phyloP scores from a whole-genome alignment of 2,113 vertebrate species.

The Centrocercus urophasianus region DNA sequence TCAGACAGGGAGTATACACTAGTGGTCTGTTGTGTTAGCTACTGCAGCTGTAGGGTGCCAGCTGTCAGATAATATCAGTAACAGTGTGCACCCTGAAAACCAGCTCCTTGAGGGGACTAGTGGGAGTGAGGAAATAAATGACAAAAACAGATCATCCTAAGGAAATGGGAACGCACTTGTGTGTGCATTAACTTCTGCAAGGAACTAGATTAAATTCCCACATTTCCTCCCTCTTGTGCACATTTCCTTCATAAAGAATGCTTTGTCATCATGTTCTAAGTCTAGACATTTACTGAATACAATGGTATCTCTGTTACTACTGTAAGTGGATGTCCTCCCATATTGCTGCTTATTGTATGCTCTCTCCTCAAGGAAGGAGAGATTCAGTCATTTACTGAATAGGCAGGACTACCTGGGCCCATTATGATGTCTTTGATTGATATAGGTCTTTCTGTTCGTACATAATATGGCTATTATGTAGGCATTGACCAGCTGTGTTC shows the following conservation, averaged over 20 bases:
- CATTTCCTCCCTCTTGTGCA: background rate
- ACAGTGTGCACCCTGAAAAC: background rate
- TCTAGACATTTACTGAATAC: background rate
- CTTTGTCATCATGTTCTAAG: background rate
- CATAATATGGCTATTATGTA: background rate
- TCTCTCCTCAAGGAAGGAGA: background rate
- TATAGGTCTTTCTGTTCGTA: background rate
- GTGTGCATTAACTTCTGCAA: background rate
- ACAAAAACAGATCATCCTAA: background rate
- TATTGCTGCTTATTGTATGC: background rate
- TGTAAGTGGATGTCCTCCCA: background rate
- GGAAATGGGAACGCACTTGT: background rate
- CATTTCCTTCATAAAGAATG: background rate
- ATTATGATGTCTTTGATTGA: background rate
- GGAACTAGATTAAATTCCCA: background rate
- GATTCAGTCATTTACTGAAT: background rate
- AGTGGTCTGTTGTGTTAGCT: background rate
- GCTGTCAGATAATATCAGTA: background rate
- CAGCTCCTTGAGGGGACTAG: background rate
- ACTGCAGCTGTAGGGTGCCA: background rate
- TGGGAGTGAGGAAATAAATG: background rate
- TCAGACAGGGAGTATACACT: background rate
- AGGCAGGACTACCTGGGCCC: background rate
- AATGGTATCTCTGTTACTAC: background rate
- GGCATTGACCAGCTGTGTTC: background rate